Percentiles rank a stretch among this genome's conserved stretches.
Evolutionary conservation across 2,797 vertebrate species (phyloP).

Genomic region (Aphelocoma californica): DNA sequence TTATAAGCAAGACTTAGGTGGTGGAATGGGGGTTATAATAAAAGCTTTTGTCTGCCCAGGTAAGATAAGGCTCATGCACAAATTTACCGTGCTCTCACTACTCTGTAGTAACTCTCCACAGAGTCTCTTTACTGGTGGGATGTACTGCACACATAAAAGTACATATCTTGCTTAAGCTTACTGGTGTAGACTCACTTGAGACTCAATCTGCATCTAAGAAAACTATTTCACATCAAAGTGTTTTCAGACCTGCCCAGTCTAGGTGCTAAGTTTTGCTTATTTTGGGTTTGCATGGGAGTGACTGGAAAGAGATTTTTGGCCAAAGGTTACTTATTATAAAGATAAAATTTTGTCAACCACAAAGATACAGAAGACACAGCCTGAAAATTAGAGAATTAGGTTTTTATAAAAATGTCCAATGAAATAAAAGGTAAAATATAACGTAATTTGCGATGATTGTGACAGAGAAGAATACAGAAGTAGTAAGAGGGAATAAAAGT

Average conservation of each 20-base stretch:
- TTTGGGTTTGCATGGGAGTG: not conserved
- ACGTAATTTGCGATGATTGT: not conserved
- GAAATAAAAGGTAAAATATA: not conserved
- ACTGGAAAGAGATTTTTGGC: not conserved
- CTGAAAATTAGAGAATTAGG: not conserved
- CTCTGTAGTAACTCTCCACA: not conserved
- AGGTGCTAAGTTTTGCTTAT: not conserved
- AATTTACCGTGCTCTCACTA: not conserved
- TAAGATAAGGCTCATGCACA: not conserved
- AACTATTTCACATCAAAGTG: not conserved
- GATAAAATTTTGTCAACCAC: not conserved
- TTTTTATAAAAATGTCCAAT: not conserved
- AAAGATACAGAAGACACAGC: not conserved
- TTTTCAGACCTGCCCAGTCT: not conserved
- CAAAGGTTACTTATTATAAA: not conserved
- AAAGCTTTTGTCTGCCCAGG: conserved; percentile 27
- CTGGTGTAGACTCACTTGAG: not conserved
- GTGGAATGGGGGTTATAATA: not conserved
- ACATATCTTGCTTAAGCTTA: not conserved
- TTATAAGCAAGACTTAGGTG: not conserved
- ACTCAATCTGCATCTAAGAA: not conserved
- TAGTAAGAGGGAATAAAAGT: not conserved
- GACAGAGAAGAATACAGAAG: not conserved
- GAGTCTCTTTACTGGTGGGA: not conserved
- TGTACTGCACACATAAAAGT: not conserved